Evolutionary conservation across 2,888 invertebrate genomes (phyloP).

Genomic region (Seira musarum): DNA sequence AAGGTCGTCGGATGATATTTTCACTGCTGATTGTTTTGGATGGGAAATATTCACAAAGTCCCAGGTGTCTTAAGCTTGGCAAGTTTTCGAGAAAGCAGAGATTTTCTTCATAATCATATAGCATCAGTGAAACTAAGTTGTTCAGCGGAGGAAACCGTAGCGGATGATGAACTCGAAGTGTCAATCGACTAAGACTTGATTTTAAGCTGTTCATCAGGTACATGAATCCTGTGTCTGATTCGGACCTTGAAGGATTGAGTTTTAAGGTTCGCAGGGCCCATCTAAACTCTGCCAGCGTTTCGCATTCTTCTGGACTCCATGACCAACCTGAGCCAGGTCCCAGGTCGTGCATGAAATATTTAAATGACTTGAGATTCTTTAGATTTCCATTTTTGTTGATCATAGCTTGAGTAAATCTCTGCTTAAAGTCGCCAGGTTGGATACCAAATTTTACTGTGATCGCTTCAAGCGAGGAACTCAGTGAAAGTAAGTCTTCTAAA

Average conservation of each 20-base stretch:
- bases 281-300: constrained; percentile 44
- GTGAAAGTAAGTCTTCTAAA: constrained; percentile 49
- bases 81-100: constrained; percentile 57
- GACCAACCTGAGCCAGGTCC: constrained; percentile 61
- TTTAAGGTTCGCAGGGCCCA: constrained; percentile 54
- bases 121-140: constrained; percentile 36
- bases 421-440: constrained; percentile 58
- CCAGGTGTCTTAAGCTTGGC: constrained; percentile 51
- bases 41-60: constrained; percentile 63
- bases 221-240: constrained; percentile 43
- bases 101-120: constrained; percentile 63
- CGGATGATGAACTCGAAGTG: constrained; percentile 60
- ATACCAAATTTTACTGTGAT: constrained; percentile 62
- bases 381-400: constrained; percentile 41
- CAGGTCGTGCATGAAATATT: constrained; percentile 64
- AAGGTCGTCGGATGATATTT: constrained; percentile 54
- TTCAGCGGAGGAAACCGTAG: constrained; percentile 51
- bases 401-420: constrained; percentile 46
- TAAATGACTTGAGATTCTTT: constrained; percentile 51
- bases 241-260: constrained; percentile 53
- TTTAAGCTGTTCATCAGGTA: constrained; percentile 43
- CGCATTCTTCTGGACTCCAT: constrained; percentile 60
- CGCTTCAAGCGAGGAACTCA: constrained; percentile 45
- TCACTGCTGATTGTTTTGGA: constrained; percentile 53
- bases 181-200: constrained; percentile 35